A percentile compares a stretch with the other conserved stretches of the same genome.
Conservation (phyloP, 23 tunicate species). For the Ciona savignyi region DNA sequence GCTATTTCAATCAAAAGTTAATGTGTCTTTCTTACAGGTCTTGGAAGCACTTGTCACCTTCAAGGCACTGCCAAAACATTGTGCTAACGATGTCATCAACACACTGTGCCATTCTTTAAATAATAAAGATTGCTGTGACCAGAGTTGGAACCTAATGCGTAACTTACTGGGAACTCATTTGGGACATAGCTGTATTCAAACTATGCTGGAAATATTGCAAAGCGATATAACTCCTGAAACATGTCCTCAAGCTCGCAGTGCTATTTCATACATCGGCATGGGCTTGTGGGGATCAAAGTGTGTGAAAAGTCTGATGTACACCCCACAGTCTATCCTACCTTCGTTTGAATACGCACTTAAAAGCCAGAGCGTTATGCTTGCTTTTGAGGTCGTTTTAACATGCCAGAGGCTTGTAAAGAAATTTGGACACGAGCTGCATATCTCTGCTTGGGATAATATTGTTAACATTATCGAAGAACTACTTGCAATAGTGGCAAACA, state of each 20-base stretch:
- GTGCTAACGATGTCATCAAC: constrained; percentile 28
- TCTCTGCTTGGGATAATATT: constrained; percentile 57
- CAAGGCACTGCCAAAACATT: constrained; percentile 53
- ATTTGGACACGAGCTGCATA: constrained; percentile 76
- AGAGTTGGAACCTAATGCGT: constrained; percentile 78
- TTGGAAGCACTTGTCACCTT: constrained; percentile 72
- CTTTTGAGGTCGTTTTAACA: constrained; percentile 44
- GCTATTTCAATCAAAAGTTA: no score
- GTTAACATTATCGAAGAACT: constrained; percentile 28
- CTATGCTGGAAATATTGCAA: constrained; percentile 48
- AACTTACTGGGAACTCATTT: constrained; percentile 79
- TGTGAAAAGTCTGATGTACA: constrained; percentile 43
- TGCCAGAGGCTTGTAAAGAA: constrained; percentile 56
- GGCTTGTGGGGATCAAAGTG: constrained; percentile 79
- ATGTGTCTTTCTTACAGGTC: constrained; percentile 40
- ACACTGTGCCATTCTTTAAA: constrained; percentile 57
- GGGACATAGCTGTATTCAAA: constrained; percentile 54
- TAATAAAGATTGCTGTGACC: constrained; percentile 35
- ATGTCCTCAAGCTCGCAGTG: constrained; percentile 40
- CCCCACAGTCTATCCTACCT: constrained; percentile 72
- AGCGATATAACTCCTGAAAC: constrained; percentile 17
- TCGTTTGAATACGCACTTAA: constrained; percentile 42
- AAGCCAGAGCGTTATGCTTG: constrained; percentile 30
- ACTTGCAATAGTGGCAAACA: constrained; percentile 3
- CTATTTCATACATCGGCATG: constrained; percentile 77